A percentile compares a stretch with the other conserved stretches of the same genome.
These are phyloP conservation scores for Apoderus coryli DNA, from an alignment of 2,888 invertebrate species.

Conservation along the genomic window DNA sequence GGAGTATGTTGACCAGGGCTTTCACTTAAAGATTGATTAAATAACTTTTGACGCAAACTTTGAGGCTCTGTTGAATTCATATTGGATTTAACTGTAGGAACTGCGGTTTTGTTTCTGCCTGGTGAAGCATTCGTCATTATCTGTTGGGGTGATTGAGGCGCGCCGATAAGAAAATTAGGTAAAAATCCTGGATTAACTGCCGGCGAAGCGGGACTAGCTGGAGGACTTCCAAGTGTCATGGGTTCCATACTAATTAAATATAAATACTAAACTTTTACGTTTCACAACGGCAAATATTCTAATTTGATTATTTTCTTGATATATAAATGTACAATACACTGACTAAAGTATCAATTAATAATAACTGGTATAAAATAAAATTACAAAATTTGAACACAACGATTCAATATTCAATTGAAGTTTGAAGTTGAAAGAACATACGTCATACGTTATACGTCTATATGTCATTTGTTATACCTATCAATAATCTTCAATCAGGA, in stretches of 20 bases:
- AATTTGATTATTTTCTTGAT: too few relatives aligned
- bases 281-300: too few relatives aligned
- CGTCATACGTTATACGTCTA: too few relatives aligned
- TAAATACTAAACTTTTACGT: too few relatives aligned
- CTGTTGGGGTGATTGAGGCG: slow-evolving; percentile 36
- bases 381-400: too few relatives aligned
- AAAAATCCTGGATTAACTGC: slow-evolving; percentile 53
- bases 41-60: slow-evolving; percentile 27
- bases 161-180: slow-evolving; percentile 62
- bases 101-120: slow-evolving; percentile 24
- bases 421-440: too few relatives aligned
- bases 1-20: slow-evolving; percentile 25
- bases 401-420: too few relatives aligned
- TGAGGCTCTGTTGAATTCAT: slow-evolving; percentile 20
- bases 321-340: too few relatives aligned
- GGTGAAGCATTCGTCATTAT: slow-evolving; percentile 25
- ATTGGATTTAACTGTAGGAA: slow-evolving; percentile 15
- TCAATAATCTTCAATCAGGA: too few relatives aligned
- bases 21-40: slow-evolving; percentile 25
- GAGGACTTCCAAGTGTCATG: slow-evolving; percentile 68
- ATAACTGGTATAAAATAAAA: too few relatives aligned
- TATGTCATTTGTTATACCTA: too few relatives aligned
- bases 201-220: slow-evolving; percentile 52
- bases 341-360: too few relatives aligned
- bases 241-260: slow-evolving; percentile 74